phyloP scores from a whole-genome alignment of 2,113 vertebrate genomes.

The Microcebus murinus region DNA sequence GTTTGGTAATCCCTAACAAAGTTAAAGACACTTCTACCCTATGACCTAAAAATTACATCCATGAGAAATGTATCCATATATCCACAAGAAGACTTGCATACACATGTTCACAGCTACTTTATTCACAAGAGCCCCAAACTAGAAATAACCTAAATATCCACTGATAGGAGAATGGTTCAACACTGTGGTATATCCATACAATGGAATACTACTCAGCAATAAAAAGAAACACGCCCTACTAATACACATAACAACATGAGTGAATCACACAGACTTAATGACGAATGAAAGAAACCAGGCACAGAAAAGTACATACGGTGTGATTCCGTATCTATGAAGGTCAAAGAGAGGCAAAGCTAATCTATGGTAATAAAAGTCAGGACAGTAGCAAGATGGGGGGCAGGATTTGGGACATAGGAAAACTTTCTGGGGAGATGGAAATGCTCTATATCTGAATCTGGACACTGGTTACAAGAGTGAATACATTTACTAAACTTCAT shows the following conservation, averaged over 20 bases:
- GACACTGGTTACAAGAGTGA: background rate
- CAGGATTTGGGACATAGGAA: background rate
- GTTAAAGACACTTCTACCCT: background rate
- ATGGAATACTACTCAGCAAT: background rate
- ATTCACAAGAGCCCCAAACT: background rate
- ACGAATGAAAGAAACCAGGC: background rate
- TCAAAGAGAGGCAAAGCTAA: background rate
- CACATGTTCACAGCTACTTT: background rate
- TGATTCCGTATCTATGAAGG: background rate
- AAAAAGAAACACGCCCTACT: background rate
- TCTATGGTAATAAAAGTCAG: background rate
- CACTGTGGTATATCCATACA: background rate
- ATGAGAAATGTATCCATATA: background rate
- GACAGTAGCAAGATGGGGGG: background rate
- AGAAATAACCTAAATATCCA: background rate
- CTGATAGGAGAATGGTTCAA: background rate
- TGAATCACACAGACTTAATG: background rate
- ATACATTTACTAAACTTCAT: background rate
- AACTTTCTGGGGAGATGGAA: background rate
- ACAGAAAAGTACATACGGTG: fast-evolving
- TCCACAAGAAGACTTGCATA: background rate
- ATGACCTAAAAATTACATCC: background rate
- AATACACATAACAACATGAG: fast-evolving
- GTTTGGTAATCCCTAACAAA: background rate
- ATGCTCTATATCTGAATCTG: background rate